Base-by-base conservation (phyloP, 2,113 vertebrate genomes). In the Acanthisitta chloris region DNA sequence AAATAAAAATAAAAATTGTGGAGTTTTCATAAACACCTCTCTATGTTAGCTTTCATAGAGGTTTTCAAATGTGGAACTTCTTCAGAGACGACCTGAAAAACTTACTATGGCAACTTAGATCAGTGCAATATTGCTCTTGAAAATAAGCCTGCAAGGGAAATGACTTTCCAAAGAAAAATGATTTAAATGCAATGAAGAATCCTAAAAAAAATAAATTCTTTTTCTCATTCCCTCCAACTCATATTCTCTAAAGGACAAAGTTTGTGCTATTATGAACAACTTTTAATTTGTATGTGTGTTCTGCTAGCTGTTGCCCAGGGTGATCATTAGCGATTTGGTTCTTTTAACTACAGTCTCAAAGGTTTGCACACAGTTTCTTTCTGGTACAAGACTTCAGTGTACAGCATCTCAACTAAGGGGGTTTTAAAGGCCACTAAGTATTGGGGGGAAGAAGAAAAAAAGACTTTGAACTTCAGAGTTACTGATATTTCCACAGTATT, bases 271-370 rank as follows among this genome's bases (percentile, higher is more conserved):
- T 81, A 62, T 70, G 69, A 89, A 48, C 40, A 65, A 62, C 28
- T 81, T 73, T 62, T 17, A 74, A 89, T 70, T 91, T 81, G 14
- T 64, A 28, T 29, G 42, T 69, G 40, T 65, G 58, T 84, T 94
- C 64, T 96, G 33, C 38, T 66, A 70, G 34, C 33, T 0, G 0
- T 81, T 73, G 76, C 67, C 49, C 33, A 42, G 36, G 62, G 89
- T 61, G 14, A 81, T 83, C 49, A 34, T 92, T 83, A 80, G 49
- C 0, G 0, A 13, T 69, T 65, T 42, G 9, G 28, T 61, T 90
- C 62, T 92, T 90, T 73, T 73, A 81, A 77, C 54, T 80, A 45
- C 33, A 61, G 5, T 72, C 76, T 88, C 54, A 61, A 81, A 94
- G 42, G 20, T 83, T 55, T 86, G 36, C n/a, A 71, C 17, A 21